Percentiles rank a stretch among this genome's conserved stretches.
These are phyloP conservation scores for Cosmia trapezina DNA, from an alignment of 2,888 invertebrate species.

Conservation along the genomic window DNA sequence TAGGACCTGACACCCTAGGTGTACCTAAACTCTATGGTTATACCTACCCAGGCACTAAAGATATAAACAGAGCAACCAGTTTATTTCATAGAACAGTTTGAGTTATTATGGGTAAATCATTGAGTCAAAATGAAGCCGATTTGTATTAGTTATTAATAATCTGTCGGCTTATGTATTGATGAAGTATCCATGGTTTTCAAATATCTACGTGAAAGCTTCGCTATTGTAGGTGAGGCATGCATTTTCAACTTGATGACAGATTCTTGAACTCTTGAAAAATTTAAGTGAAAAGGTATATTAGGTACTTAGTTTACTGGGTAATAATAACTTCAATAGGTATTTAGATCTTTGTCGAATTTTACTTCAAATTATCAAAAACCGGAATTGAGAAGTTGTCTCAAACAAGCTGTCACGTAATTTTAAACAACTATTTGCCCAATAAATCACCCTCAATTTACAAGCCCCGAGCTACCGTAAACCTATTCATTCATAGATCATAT, in stretches of 20 bases:
- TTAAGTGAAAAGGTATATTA: too few relatives aligned
- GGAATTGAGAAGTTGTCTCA: conserved; percentile 3
- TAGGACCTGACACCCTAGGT: too few relatives aligned
- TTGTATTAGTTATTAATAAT: too few relatives aligned
- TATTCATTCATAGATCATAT: conserved; percentile 47
- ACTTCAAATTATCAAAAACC: conserved; percentile 24
- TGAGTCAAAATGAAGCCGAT: not conserved
- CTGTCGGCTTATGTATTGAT: not conserved
- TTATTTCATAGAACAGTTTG: conserved; percentile 5
- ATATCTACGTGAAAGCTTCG: not conserved
- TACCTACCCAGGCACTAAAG: too few relatives aligned
- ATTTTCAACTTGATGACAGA: not conserved
- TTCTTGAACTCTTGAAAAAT: not conserved
- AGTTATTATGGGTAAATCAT: conserved; percentile 24
- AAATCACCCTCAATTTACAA: conserved; percentile 36
- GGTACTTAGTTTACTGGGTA: not conserved
- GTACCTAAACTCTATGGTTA: too few relatives aligned
- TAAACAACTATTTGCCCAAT: conserved; percentile 25
- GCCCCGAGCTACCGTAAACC: conserved; percentile 28
- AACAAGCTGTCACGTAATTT: conserved; percentile 20
- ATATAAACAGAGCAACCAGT: not conserved
- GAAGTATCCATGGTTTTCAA: not conserved
- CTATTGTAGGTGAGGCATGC: too few relatives aligned
- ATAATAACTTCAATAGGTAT: too few relatives aligned
- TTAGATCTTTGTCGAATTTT: not conserved